These are phyloP conservation scores for Achroia grisella DNA, from an alignment of 1,140 invertebrate genomes.

Conservation along the genomic window DNA sequence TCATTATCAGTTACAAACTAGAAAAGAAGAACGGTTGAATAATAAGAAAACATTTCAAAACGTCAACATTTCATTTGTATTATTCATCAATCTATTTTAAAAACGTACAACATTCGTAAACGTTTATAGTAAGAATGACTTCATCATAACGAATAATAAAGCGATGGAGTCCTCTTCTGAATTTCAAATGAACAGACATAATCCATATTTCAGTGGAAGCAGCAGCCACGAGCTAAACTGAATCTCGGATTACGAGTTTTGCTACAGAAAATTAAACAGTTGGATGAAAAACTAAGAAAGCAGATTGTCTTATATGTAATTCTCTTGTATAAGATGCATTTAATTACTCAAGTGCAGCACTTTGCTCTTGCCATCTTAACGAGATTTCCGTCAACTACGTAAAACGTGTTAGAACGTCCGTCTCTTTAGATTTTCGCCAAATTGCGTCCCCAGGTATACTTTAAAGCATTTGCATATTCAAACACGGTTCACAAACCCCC, in stretches of 20 bases:
- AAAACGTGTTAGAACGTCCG: neutral
- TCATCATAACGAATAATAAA: constrained; percentile 28
- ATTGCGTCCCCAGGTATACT: no score
- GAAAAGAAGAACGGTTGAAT: no score
- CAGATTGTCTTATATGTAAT: constrained; percentile 9
- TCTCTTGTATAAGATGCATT: constrained; percentile 10
- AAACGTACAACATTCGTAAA: neutral
- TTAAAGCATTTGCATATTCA: no score
- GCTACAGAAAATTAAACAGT: constrained; percentile 9
- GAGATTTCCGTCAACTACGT: constrained; percentile 7
- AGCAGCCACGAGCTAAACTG: constrained; percentile 11
- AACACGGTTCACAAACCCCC: no score
- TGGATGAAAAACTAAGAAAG: constrained; percentile 12
- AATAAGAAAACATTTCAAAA: no score
- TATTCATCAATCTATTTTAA: no score
- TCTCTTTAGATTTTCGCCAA: neutral
- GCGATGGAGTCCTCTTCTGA: constrained; percentile 26
- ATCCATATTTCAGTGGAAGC: constrained; percentile 31
- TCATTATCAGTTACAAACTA: no score
- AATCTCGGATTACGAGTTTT: constrained; percentile 17
- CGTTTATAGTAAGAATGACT: constrained; percentile 17
- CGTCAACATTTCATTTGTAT: no score
- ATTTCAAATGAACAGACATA: constrained; percentile 36
- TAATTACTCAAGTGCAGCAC: constrained; percentile 9
- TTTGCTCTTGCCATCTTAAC: constrained; percentile 5